Percentiles rank a stretch among this genome's conserved stretches.
phyloP scores from a whole-genome alignment of 2,797 vertebrate genomes.

The Ctenopoma multispine region DNA sequence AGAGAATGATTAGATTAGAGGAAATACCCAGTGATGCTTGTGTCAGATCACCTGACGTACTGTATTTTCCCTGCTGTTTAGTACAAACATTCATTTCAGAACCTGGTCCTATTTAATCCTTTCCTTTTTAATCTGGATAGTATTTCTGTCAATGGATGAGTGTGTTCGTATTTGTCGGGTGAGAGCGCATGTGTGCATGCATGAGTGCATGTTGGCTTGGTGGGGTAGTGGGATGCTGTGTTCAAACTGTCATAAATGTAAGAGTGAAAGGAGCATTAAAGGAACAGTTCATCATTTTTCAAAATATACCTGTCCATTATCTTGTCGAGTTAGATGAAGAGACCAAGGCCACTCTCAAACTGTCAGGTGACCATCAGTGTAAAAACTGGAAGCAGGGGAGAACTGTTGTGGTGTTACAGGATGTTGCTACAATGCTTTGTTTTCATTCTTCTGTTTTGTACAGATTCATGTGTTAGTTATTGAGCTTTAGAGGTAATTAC shows the following conservation, averaged over 20 bases:
- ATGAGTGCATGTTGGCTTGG: constrained; percentile 26
- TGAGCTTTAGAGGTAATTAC: neutral
- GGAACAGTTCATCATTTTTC: constrained; percentile 7
- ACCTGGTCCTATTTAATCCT: constrained; percentile 72
- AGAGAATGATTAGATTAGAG: constrained; percentile 63
- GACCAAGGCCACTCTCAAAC: neutral
- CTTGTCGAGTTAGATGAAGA: neutral
- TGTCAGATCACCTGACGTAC: constrained; percentile 59
- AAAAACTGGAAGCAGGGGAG: neutral
- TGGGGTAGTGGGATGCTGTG: constrained; percentile 31
- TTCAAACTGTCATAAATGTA: constrained; percentile 41
- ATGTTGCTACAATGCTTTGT: neutral
- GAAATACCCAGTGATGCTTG: constrained; percentile 51
- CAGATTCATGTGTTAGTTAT: neutral
- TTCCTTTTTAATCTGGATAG: constrained; percentile 77
- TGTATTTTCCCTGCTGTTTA: constrained; percentile 64
- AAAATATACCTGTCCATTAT: neutral
- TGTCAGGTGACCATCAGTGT: neutral
- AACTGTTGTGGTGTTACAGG: neutral
- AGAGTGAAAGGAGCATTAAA: constrained; percentile 18
- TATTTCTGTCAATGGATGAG: constrained; percentile 68
- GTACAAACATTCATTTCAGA: constrained; percentile 74
- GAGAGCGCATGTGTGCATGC: constrained; percentile 35
- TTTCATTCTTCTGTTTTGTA: neutral
- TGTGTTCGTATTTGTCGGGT: constrained; percentile 33